A percentile compares a stretch with the other conserved stretches of the same genome.
phyloP scores from a whole-genome alignment of 2,113 vertebrate genomes.

The Lucifuga dentata region DNA sequence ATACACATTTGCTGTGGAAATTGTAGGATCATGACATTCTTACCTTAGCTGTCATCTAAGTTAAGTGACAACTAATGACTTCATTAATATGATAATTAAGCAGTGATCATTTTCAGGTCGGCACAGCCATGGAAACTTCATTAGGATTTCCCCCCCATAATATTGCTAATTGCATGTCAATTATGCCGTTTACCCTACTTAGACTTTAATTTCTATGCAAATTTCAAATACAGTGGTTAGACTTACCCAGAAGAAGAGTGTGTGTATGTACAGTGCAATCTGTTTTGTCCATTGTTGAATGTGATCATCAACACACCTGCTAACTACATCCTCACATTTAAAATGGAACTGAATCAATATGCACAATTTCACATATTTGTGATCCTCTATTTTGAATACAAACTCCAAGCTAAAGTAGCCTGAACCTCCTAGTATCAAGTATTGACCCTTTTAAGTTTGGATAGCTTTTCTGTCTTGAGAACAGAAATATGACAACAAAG shows the following conservation, averaged over 20 bases:
- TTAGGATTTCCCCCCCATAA: conserved; percentile 64
- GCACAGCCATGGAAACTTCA: conserved; percentile 65
- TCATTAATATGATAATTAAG: conserved; percentile 83
- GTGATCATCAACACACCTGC: too few relatives aligned
- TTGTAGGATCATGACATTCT: conserved; percentile 69
- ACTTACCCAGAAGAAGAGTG: conserved; percentile 23
- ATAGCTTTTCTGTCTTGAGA: not conserved
- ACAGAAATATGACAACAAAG: not conserved
- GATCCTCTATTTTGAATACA: too few relatives aligned
- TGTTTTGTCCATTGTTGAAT: not conserved
- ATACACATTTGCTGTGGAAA: conserved; percentile 61
- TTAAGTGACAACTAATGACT: conserved; percentile 78
- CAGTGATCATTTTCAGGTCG: conserved; percentile 61
- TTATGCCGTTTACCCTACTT: conserved; percentile 72
- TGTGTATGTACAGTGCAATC: not conserved
- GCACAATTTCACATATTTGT: too few relatives aligned
- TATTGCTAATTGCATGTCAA: conserved; percentile 78
- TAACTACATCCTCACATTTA: too few relatives aligned
- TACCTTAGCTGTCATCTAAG: conserved; percentile 71
- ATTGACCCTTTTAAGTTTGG: not conserved
- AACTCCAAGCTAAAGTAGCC: too few relatives aligned
- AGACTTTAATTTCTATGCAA: conserved; percentile 79
- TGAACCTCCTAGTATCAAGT: not conserved
- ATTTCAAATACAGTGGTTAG: conserved; percentile 48
- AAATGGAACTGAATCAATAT: too few relatives aligned